phyloP scores from a whole-genome alignment of 2,113 vertebrate species.

The Myanophis thanlyinensis region DNA sequence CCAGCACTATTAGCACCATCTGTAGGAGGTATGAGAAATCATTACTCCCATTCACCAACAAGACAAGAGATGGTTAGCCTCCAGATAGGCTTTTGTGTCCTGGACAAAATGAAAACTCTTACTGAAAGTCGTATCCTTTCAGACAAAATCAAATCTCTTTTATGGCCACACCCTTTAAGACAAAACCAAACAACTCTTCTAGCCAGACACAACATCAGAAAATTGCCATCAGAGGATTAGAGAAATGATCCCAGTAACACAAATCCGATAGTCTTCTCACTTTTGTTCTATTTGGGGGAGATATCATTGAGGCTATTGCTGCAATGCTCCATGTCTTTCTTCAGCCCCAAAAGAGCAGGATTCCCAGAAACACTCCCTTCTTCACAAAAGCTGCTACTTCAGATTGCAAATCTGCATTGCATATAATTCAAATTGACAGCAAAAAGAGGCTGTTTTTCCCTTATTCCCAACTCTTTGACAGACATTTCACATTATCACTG shows the following conservation, averaged over 20 bases:
- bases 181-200: background rate
- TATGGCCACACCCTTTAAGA: background rate
- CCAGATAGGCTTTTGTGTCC: background rate
- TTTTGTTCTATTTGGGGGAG: background rate
- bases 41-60: background rate
- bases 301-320: fast-evolving
- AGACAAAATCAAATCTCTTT: background rate
- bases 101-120: background rate
- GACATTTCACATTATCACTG: fast-evolving
- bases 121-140: background rate
- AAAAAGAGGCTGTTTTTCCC: background rate
- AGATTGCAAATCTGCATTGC: background rate
- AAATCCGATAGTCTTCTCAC: background rate
- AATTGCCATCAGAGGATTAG: background rate
- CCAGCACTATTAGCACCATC: background rate
- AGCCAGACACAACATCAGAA: background rate
- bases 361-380: background rate
- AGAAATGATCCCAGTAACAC: background rate
- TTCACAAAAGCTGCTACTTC: background rate
- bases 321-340: background rate
- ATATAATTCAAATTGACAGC: background rate
- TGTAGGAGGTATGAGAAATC: background rate
- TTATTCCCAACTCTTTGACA: background rate
- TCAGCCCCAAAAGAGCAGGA: background rate
- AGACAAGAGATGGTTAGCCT: background rate